Base-by-base conservation (phyloP, 2,797 vertebrate species). In the Microtus californicus region DNA sequence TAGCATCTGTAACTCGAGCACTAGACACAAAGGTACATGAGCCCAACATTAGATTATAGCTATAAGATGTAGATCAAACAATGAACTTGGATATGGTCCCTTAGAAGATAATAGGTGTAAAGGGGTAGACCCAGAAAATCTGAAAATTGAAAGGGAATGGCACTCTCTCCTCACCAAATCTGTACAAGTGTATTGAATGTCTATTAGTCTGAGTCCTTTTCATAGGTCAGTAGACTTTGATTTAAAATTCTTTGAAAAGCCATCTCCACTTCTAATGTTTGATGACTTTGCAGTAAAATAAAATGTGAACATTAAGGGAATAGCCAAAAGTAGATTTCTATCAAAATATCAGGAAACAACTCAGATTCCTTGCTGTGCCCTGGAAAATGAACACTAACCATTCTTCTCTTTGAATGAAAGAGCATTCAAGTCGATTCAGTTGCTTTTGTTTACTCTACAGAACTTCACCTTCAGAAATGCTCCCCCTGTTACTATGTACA, bases 401-500 rank as follows among this genome's bases (percentile, higher is more conserved):
- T 8, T 77, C 91, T 92, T 83, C 25, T 91, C 71, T 74, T 71
- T 71, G 25, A 15, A 86, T 74, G 91, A 87, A 95, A 90, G 78
- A 40, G 56, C 77, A 94, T 95, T 97, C 96, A 94, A 34, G 48
- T 79, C 23, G 81, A 74, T 93, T 96, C 93, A 61, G 17, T 77
- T 93, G 92, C 69, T 97, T 96, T 92, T 93, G 81, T 96, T 96
- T 89, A 74, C 45, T 93, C 69, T 69, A 81, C 40, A 65, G 88
- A 56, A 87, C 82, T 95, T 96, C 91, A 83, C 90, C 27, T 82
- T 95, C 96, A 97, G 94, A 86, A 95, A 89, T n/a, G n/a, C 54
- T 88, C 59, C 48, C 48, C 27, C 89, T 25, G 94, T 98, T 95
- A 83, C 94, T 96, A 97, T 94, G 95, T 97, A 96, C 93, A 69